phyloP scores from a whole-genome alignment of 2,888 invertebrate species.

The Trachelus tabidus region DNA sequence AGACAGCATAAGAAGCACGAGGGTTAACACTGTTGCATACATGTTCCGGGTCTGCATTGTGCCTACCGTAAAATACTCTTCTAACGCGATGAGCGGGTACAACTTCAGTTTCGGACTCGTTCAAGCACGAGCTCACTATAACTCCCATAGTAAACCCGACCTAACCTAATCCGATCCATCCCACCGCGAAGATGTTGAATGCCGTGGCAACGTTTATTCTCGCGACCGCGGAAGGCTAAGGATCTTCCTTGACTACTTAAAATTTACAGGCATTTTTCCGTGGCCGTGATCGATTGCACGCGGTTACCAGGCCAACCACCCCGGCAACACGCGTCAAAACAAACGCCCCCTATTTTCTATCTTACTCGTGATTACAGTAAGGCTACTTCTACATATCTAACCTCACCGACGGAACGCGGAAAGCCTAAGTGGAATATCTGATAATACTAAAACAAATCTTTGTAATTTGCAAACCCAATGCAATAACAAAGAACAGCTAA shows the following conservation, averaged over 20 bases:
- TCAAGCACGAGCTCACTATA: constrained; percentile 62
- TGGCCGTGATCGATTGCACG: constrained; percentile 57
- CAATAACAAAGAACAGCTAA: not conserved
- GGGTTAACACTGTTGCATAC: constrained; percentile 7
- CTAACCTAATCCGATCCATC: constrained; percentile 48
- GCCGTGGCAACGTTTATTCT: not conserved
- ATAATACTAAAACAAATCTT: not conserved
- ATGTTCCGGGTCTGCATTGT: not conserved
- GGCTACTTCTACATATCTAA: not conserved
- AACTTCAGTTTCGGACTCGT: constrained; percentile 60
- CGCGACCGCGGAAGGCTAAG: not conserved
- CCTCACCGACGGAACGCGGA: not conserved
- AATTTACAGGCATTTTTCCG: constrained; percentile 35
- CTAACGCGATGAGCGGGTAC: constrained; percentile 58
- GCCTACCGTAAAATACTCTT: constrained; percentile 61
- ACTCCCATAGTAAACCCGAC: constrained; percentile 61
- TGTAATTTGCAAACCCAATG: not conserved
- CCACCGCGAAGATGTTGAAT: constrained; percentile 24
- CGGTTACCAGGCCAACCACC: constrained; percentile 65
- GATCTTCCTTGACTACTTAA: constrained; percentile 23
- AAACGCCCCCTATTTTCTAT: constrained; percentile 35
- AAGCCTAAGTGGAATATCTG: not conserved
- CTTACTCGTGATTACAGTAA: not conserved
- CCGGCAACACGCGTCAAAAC: constrained; percentile 61
- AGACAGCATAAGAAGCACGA: not conserved